These are phyloP conservation scores for Hermaeophaga mercurialis DNA, from an alignment of 2,888 invertebrate genomes.

Conservation along the genomic window DNA sequence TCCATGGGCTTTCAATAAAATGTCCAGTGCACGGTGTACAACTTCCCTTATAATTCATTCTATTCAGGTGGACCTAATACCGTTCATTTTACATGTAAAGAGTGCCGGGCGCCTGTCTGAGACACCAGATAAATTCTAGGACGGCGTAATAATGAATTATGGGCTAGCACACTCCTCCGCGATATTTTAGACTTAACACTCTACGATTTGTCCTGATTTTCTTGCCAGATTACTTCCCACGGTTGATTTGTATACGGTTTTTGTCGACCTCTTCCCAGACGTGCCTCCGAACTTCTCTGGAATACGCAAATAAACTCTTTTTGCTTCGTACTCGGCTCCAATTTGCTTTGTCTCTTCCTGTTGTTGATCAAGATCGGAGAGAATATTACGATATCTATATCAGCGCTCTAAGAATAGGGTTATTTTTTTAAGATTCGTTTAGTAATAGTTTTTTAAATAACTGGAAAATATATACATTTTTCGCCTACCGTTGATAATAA, in stretches of 20 bases:
- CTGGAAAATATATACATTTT: no score
- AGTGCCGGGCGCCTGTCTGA: conserved; percentile 46
- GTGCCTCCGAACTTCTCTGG: neutral
- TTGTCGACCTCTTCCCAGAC: neutral
- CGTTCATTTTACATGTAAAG: conserved; percentile 45
- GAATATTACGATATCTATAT: no score
- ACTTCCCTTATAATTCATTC: conserved; percentile 29
- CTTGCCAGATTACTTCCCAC: conserved; percentile 40
- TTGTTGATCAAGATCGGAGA: no score
- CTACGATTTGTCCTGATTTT: conserved; percentile 48
- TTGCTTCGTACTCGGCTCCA: no score
- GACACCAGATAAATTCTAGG: conserved; percentile 47
- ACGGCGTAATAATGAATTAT: conserved; percentile 49
- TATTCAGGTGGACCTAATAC: conserved; percentile 31
- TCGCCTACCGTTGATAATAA: no score
- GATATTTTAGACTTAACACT: conserved; percentile 45
- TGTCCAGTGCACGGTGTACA: conserved; percentile 19
- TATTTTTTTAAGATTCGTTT: no score
- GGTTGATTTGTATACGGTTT: conserved; percentile 36
- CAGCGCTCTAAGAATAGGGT: no score
- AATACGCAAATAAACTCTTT: neutral
- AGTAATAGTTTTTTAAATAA: no score
- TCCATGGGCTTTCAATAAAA: conserved; percentile 21
- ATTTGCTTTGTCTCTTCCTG: no score
- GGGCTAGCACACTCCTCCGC: conserved; percentile 45